Base-by-base conservation (phyloP, 2,888 invertebrate species). In the Mythimna ferrago region DNA sequence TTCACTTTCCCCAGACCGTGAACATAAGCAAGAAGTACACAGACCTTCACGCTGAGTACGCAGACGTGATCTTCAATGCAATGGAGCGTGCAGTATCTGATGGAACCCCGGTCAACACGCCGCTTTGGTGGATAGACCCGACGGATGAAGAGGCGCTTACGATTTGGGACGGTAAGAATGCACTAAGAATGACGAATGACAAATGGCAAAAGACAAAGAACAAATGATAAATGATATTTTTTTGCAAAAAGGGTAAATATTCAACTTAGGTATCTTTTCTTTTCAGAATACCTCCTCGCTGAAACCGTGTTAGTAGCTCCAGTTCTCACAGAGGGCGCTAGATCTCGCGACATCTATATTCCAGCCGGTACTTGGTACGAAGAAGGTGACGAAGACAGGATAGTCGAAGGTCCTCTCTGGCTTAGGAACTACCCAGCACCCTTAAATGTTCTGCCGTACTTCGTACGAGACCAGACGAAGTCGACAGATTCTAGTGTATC, bases 121-220 rank as follows among this genome's bases (percentile, higher is more conserved):
- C 99, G 0, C 96, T 99, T 54, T 99, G 99, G 99, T 99, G 98
- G 98, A 89, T 98, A 0, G 98, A 97, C 84, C 98, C 98, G 0
- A 91, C 89, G 0, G 98, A 98, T 87, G 87, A 90, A 38, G 95
- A 95, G 26, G 97, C 98, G 0, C 94, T 96, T n/a, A 87, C 90
- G 66, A 96, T 97, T 73, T 96, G 96, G 92, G 97, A 97, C 85
- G 96, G 97, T 97, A 64, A 57, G 32, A 66, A 57, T 11, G 2
- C 10, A n/a, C 19, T n/a, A 53, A 53, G n/a, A n/a, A 26, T 26
- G 26, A 26, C 26, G 2, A 26, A 26, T 26, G 26, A 26, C 26
- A 26, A 26, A 26, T 26, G 26, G 2, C 26, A 26, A 26, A 26
- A 1, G 26, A 26, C 26, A 2, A 26, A 26, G 1, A 2, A 26